Evolutionary conservation across 2,888 invertebrate species (phyloP), one percentile per base, ranked within the genome.

Genomic region (Exephanes ischioxanthus): DNA sequence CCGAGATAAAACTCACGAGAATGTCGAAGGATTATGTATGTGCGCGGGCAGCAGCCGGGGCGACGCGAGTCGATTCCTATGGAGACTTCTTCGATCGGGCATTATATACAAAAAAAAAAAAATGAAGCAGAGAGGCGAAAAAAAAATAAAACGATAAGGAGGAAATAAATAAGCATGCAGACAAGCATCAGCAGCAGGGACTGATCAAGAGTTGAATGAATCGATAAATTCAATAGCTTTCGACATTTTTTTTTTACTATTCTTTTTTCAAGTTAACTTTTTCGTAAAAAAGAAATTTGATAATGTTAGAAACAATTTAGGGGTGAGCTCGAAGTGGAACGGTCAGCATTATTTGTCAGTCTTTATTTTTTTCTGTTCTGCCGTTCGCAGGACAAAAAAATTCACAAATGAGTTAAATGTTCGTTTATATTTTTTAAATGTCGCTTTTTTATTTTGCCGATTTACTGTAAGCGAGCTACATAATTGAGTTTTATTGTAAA

Each of bases 1-100:
- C 80, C 83, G 71, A 80, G 85, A 85, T 85, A 85, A 85, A 85
- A 85, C 85, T 85, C 85, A 85, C 83, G 83, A 85, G 85, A 85
- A 85, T 72, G 83, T 85, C 85, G 85, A 85, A 85, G 85, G 83
- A 85, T 85, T 85, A 85, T 85, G 83, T 85, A 85, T 85, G 85
- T 85, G 83, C 58, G 58, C 76, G 81, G 81, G 58, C 76, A 78
- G 81, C 82, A 85, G 75, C 79, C 70, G 76, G 67, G 73, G 55
- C 77, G 41, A 78, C 73, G 84, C 70, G 82, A 80, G 67, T 48
- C 68, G 55, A 76, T 85, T 82, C 82, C 79, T 72, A 63, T 33
- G 72, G 80, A 80, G 71, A 81, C 72, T 71, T 79, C 70, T 81
- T 81, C 73, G 53, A 53, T 81, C 70, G 63, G 78, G 63, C 61